Evolutionary conservation across 2,888 invertebrate species (phyloP), one percentile per base, ranked within the genome.

Genomic region (Aricia artaxerxes): DNA sequence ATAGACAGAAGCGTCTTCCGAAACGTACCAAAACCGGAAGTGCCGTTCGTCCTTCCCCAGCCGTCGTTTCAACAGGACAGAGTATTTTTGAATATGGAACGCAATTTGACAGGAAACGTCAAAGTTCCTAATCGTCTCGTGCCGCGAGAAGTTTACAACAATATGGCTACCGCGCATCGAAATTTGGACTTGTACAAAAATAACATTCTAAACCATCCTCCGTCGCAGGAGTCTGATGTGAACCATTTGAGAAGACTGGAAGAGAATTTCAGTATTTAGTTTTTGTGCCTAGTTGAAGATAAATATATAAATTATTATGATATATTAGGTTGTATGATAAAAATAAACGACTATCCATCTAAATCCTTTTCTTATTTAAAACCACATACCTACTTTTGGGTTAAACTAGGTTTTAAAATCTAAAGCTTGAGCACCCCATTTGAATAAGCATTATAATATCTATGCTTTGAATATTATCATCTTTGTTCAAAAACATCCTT

Each of bases 251-350:
- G 94, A 84, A 90, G 94, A 84, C 85, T 94, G 82, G 94, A 94
- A 83, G 94, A 94, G 84, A 94, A 94, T 85, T 94, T 94, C 86
- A 94, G 94, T 88, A 94, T 94, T 86, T 94, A 89, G 77, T 35
- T 2, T 35, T 78, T 73, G n/a, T 64, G n/a, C 31, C 35, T 76
- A 49, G 44, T 79, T 76, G 35, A 44, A 24, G 13, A n/a, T 24
- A 77, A 16, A 57, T 9, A 44, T 9, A 77, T 77, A 77, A 61
- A 40, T 60, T 77, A 77, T 60, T 38, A 35, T 38, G 35, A 0
- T 77, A 57, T 31, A 77, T 60, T 35, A 13, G 11, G 3, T 77
- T 60, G 16, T 35, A 77, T 69, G 4, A n/a, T 73, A 57, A 57
- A 40, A 78, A 4, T 44, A 49, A 24, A 75, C 1, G 49, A 75